phyloP scores from a whole-genome alignment of 2,888 invertebrate species.

The Prosopocoilus inquinatus region DNA sequence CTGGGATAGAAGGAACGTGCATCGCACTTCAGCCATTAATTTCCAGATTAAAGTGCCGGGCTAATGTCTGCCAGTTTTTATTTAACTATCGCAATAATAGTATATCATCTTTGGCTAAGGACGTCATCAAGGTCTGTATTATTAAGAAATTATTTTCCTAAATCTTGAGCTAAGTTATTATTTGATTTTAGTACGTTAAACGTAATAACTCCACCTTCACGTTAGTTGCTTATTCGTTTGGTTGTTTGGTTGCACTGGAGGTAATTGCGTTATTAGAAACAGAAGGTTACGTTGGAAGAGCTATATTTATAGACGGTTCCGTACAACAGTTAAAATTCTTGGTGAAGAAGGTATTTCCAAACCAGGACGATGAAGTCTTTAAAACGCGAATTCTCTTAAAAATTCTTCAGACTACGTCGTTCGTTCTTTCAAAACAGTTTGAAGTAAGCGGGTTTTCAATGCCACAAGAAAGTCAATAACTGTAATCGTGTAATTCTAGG shows the following conservation, averaged over 20 bases:
- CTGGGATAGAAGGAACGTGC: constrained; percentile 68
- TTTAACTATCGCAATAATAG: constrained; percentile 50
- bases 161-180: too few relatives aligned
- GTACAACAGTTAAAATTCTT: constrained; percentile 62
- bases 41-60: constrained; percentile 53
- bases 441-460: too few relatives aligned
- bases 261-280: constrained; percentile 68
- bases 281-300: constrained; percentile 57
- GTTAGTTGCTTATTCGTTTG: constrained; percentile 84
- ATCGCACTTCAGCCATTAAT: constrained; percentile 55
- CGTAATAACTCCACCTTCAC: constrained; percentile 53
- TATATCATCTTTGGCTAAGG: constrained; percentile 54
- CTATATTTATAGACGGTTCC: constrained; percentile 76
- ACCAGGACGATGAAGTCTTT: constrained; percentile 51
- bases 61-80: constrained; percentile 57
- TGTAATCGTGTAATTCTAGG: too few relatives aligned
- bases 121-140: constrained; percentile 54
- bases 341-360: constrained; percentile 49
- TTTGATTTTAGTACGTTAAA: too few relatives aligned
- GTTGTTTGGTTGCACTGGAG: constrained; percentile 72
- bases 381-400: constrained; percentile 55
- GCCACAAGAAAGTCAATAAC: too few relatives aligned
- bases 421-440: too few relatives aligned
- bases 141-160: too few relatives aligned
- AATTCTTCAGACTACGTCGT: too few relatives aligned